Evolutionary conservation across 2,113 vertebrate genomes (phyloP).

Genomic region (Calyptommatus sinebrachiatus): DNA sequence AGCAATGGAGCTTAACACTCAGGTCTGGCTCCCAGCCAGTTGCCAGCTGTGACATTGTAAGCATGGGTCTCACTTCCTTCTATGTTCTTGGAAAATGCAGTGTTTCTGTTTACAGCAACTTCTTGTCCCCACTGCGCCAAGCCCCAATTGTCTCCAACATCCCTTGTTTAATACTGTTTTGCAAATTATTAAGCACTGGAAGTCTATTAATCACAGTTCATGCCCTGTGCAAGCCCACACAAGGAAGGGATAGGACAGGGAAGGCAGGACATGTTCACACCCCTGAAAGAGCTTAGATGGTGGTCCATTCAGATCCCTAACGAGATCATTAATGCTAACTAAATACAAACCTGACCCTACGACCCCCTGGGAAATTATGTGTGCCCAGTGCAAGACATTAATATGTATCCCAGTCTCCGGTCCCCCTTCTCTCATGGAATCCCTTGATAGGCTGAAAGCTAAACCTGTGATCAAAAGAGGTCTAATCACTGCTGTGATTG

Average conservation of each 20-base stretch:
- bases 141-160: constrained; percentile 80
- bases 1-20: constrained; percentile 76
- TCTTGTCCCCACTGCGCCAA: constrained; percentile 78
- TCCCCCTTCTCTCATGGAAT: constrained; percentile 42
- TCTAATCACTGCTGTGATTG: constrained; percentile 84
- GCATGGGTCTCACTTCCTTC: constrained; percentile 81
- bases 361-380: constrained; percentile 83
- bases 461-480: constrained; percentile 84
- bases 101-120: constrained; percentile 80
- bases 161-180: constrained; percentile 90
- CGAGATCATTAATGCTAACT: constrained; percentile 88
- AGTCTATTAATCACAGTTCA: constrained; percentile 92
- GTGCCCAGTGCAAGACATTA: constrained; percentile 77
- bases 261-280: constrained; percentile 80
- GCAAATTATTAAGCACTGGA: constrained; percentile 90
- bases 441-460: constrained; percentile 82
- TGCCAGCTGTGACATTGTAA: constrained; percentile 91
- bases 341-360: constrained; percentile 86
- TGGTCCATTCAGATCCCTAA: constrained; percentile 86
- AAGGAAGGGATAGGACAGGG: constrained; percentile 76
- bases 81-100: constrained; percentile 78
- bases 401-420: constrained; percentile 62
- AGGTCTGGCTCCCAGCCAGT: constrained; percentile 80
- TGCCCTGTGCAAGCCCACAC: constrained; percentile 85
- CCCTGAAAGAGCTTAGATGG: constrained; percentile 84